Conservation (phyloP, 2,888 invertebrate genomes). For the Morpho achilles region DNA sequence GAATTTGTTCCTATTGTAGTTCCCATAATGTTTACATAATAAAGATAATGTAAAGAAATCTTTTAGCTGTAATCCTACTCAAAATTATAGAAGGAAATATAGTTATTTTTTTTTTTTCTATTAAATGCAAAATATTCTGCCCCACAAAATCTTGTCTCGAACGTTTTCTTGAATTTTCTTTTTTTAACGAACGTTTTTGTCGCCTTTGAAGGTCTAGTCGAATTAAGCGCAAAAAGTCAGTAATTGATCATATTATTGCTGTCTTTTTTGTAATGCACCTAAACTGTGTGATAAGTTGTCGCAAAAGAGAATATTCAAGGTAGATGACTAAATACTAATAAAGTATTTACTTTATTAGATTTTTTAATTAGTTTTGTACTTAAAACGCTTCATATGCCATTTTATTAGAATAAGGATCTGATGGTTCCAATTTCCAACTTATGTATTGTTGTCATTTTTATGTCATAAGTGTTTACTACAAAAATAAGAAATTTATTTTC, state of each 20-base stretch:
- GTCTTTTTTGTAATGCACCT: conserved; percentile 12
- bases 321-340: conserved; percentile 2
- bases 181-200: conserved; percentile 12
- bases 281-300: conserved; percentile 4
- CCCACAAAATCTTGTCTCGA: conserved; percentile 12
- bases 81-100: background rate
- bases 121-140: too few relatives aligned
- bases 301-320: conserved; percentile 5
- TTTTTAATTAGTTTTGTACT: background rate
- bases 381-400: conserved; percentile 2
- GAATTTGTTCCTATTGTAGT: too few relatives aligned
- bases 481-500: too few relatives aligned
- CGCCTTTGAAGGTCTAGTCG: conserved; percentile 14
- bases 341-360: background rate
- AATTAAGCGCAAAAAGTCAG: conserved; percentile 16
- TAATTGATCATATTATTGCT: conserved; percentile 7
- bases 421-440: conserved; percentile 4
- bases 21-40: too few relatives aligned
- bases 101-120: background rate
- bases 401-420: conserved; percentile 10
- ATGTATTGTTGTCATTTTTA: background rate
- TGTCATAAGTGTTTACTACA: background rate
- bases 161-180: conserved; percentile 9
- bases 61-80: too few relatives aligned
- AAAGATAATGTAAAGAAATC: too few relatives aligned